Conservation (phyloP, 2,797 vertebrate genomes). For the Pogonophryne albipinna region DNA sequence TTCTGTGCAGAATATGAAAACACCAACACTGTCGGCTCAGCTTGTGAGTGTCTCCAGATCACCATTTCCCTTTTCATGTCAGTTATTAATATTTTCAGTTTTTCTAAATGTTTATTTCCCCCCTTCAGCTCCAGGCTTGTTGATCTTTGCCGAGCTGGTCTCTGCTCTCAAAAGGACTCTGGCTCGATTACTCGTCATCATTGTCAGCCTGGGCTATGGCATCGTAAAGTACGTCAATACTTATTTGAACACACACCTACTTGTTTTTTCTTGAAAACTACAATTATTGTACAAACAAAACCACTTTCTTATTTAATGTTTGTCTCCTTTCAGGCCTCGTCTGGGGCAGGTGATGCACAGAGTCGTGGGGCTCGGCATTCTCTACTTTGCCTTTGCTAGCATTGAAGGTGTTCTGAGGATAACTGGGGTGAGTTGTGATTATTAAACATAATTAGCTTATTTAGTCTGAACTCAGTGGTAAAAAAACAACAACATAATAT, state of each 20-base stretch:
- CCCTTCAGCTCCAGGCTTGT: conserved; percentile 82
- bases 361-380: conserved; percentile 89
- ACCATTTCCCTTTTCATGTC: not conserved
- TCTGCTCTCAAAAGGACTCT: conserved; percentile 91
- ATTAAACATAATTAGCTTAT: not conserved
- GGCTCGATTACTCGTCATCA: conserved; percentile 91
- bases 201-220: conserved; percentile 92
- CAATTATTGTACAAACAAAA: not conserved
- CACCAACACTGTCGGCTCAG: conserved; percentile 86
- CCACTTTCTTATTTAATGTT: not conserved
- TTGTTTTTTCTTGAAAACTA: not conserved
- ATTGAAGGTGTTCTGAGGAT: conserved; percentile 90
- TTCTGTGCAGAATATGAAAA: conserved; percentile 93
- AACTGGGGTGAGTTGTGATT: conserved; percentile 85
- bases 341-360: conserved; percentile 91
- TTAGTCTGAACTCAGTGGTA: not conserved
- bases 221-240: conserved; percentile 90
- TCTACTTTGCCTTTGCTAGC: conserved; percentile 89
- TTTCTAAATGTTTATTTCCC: not conserved
- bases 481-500: not conserved
- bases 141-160: conserved; percentile 90
- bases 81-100: not conserved
- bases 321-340: conserved; percentile 82
- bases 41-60: conserved; percentile 81
- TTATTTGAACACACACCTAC: not conserved